Base-by-base conservation (phyloP, 2,888 invertebrate genomes). In the Chrysomela aeneicollis region DNA sequence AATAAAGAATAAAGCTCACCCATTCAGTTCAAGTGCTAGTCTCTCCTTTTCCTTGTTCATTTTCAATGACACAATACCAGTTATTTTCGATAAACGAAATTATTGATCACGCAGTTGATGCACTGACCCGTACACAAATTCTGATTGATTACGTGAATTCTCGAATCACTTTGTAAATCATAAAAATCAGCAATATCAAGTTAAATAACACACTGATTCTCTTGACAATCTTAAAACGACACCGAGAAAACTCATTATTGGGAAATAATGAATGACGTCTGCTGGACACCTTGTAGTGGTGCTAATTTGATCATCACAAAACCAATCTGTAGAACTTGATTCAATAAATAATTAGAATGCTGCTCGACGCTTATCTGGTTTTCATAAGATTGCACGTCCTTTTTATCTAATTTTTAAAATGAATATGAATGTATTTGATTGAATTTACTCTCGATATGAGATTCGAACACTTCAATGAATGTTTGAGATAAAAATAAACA, bases 91-190 rank as follows among this genome's bases (percentile, higher is more conserved):
- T 42, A 12, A 15, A 42, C 15, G 15, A 15, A 42, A 42, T 15
- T 3, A 42, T 42, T 42, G 8, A 15, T 35, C 35, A 35, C 12
- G 35, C 9, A 10, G 35, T 26, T 10, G 35, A 35, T 35, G 9
- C 42, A 42, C 42, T 42, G 42, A 42, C 42, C 42, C 42, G 42
- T 42, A 42, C n/a, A 35, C 35, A 35, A 35, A 35, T 35, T 35
- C 35, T 12, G 12, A 35, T 12, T 12, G 12, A 35, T 35, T 5
- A 10, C 2, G 12, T 35, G 9, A 10, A 35, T 35, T 35, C 12
- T 35, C 35, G 35, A 12, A 35, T 10, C 9, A 26, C 35, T 2
- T 10, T 2, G 12, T 35, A 2, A 12, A 42, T 42, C 15, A 42
- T 1, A 42, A 42, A 42, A 42, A 42, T 42, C 10, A 10, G n/a